Base-by-base conservation (phyloP, 2,797 vertebrate genomes). In the Mastacembelus armatus region DNA sequence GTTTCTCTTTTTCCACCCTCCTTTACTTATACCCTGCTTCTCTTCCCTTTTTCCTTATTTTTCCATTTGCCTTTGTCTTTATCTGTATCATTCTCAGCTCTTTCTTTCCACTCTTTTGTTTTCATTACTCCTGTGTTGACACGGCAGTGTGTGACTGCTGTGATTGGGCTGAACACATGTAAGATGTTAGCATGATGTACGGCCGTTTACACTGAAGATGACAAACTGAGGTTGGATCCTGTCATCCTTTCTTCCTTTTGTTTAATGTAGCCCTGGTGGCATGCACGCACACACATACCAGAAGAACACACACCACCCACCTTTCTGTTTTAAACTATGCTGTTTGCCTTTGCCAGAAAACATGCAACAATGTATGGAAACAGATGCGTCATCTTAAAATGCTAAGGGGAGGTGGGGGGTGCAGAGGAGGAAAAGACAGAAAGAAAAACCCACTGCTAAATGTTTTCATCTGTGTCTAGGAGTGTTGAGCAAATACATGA, bases 351-450 rank as follows among this genome's bases (percentile, higher is more conserved):
- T 71, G 75, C 87, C 86, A 85, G 81, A 78, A 89, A 92, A 88
- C 88, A 92, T 73, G 82, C 77, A 89, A 76, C 88, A 85, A 91
- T 80, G 83, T 91, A 92, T 93, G 89, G 91, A 92, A 93, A 93
- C 86, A 92, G 86, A 91, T 91, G 83, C 47, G 60, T 93, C 91
- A 92, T 93, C 78, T 78, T 74, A 30, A 68, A 58, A 65, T 19
- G 39, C 58, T 35, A 57, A 50, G 40, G n/a, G n/a, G 39, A 18
- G 8, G 19, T 18, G 33, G 18, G 33, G 32, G 55, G 43, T 47
- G 39, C n/a, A 55, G 47, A 43, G 5, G 40, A 48, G 48, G 51
- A 61, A 21, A 55, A 72, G 69, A 82, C 60, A 74, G 71, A 85
- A 62, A 77, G 67, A 81, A 81, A 80, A 81, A 80, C 71, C 55